Evolutionary conservation across 2,797 vertebrate species (phyloP), one percentile per base, ranked within the genome.

Genomic region (Leptoclinus maculatus): DNA sequence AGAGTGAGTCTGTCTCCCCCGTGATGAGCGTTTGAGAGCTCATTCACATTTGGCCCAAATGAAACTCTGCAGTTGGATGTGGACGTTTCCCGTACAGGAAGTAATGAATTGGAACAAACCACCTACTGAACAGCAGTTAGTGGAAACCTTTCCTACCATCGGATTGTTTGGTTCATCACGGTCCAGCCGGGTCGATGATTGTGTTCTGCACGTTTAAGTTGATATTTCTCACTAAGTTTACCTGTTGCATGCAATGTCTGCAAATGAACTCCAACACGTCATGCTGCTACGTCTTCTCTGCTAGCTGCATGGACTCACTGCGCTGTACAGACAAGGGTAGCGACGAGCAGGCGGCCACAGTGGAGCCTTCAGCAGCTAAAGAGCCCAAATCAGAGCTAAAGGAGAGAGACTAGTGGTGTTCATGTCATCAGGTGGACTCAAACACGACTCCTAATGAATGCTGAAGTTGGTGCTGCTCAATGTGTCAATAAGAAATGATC

Each of bases 31-130:
- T 62, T 70, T 39, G 11, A 80, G 49, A 57, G 69, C 25, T 57
- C 32, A 13, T 65, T 78, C 54, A 41, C 43, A 59, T 59, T 49
- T 19, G 49, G 21, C 32, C 27, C 7, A 53, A 38, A 71, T 67
- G n/a, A 56, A 71, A 36, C 36, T 41, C n/a, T 45, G 51, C 7
- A n/a, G 23, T 19, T 54, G 41, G 54, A 19, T 39, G 53, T 45
- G 11, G 43, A 41, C 23, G 2, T 71, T 58, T 67, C 12, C 13
- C 57, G 66, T 17, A 5, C 36, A 36, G 27, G 10, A 68, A 54
- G 34, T 16, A 27, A 59, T 29, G 41, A 63, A 36, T 59, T 54
- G 47, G 25, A 64, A 17, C n/a, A 63, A 21, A 63, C 29, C 27
- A 2, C 25, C 38, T 32, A 25, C 56, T 67, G 4, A 65, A 27